A percentile compares a stretch with the other conserved stretches of the same genome.
phyloP scores from a whole-genome alignment of 2,113 vertebrate genomes.

The Coturnix japonica region DNA sequence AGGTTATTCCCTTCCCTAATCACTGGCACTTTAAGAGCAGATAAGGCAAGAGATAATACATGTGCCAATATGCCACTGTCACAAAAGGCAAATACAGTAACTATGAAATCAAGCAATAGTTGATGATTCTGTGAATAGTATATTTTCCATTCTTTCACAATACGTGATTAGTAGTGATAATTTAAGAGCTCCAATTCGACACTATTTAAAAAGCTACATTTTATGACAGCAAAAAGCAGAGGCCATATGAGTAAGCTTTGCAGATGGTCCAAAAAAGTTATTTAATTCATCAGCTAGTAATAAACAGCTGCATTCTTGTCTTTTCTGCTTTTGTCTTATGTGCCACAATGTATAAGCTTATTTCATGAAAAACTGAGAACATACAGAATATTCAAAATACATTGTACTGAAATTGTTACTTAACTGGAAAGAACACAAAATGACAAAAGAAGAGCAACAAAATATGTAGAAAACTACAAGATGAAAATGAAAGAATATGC shows the following conservation, averaged over 20 bases:
- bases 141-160: conserved; percentile 63
- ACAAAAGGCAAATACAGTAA: conserved; percentile 26
- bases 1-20: background rate
- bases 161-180: conserved; percentile 71
- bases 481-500: background rate
- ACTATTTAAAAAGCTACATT: conserved; percentile 72
- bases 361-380: conserved; percentile 61
- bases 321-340: conserved; percentile 57
- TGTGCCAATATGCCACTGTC: conserved; percentile 21
- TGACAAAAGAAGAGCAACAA: background rate
- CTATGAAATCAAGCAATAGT: conserved; percentile 45
- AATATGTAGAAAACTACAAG: background rate
- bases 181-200: conserved; percentile 60
- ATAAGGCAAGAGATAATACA: conserved; percentile 30
- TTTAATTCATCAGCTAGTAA: conserved; percentile 68
- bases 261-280: conserved; percentile 72
- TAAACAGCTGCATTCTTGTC: conserved; percentile 58
- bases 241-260: conserved; percentile 70
- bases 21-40: conserved; percentile 47
- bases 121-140: conserved; percentile 54
- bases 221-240: conserved; percentile 56
- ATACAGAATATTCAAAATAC: conserved; percentile 57
- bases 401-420: conserved; percentile 50
- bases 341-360: conserved; percentile 52
- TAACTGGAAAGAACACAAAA: conserved; percentile 46